These are phyloP conservation scores for Hartigia nigra DNA, from an alignment of 2,888 invertebrate genomes.

Conservation along the genomic window DNA sequence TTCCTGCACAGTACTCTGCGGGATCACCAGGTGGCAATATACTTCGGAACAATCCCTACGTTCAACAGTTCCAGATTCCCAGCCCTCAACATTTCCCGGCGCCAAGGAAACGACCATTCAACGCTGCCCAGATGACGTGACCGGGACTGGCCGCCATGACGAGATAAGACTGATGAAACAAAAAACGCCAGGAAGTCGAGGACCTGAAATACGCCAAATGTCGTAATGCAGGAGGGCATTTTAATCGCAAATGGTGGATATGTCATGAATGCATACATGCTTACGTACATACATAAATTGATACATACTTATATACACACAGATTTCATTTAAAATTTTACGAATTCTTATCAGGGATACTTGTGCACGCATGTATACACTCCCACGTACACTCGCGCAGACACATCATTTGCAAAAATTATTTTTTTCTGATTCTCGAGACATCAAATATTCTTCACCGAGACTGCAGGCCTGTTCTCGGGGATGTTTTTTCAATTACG, in stretches of 20 bases:
- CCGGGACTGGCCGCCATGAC: conserved; percentile 48
- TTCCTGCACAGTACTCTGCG: conserved; percentile 49
- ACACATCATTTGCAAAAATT: not conserved
- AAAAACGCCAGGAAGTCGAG: not conserved
- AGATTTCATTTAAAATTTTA: not conserved
- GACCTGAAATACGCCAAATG: not conserved
- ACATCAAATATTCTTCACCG: not conserved
- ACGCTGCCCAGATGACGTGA: conserved; percentile 61
- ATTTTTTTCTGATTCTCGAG: not conserved
- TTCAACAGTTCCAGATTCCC: conserved; percentile 58
- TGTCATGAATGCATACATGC: not conserved
- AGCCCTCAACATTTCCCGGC: conserved; percentile 49
- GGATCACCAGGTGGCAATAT: conserved; percentile 45
- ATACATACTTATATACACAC: not conserved
- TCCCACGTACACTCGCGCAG: not conserved
- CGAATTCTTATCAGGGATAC: not conserved
- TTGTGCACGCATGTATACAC: not conserved
- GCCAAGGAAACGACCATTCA: conserved; percentile 51
- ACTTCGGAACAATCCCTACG: conserved; percentile 54
- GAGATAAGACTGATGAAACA: conserved; percentile 58
- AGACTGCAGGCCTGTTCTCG: not conserved
- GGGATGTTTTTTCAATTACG: not conserved
- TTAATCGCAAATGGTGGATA: not conserved
- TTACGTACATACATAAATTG: not conserved
- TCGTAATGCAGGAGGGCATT: not conserved